Base-by-base conservation (phyloP, 2,888 invertebrate genomes). In the Coenonympha glycerion region DNA sequence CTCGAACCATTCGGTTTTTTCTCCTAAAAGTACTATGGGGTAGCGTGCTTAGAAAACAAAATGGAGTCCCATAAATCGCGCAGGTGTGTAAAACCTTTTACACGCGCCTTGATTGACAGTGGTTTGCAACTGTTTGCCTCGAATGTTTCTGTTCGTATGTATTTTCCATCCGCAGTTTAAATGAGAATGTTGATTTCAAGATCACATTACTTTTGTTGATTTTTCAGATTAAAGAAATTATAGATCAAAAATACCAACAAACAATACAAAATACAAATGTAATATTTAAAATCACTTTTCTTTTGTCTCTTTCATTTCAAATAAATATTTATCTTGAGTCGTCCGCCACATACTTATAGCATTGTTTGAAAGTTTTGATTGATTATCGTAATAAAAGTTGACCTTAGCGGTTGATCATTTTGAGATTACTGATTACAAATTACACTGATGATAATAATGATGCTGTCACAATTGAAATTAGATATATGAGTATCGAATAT, bases 341-440 rank as follows among this genome's bases (percentile, higher is more conserved):
- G 31, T 45, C n/a, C n/a, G n/a, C n/a, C n/a, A n/a, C n/a, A n/a
- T n/a, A n/a, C n/a, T n/a, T n/a, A n/a, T 46, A 52, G 51, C 49
- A 51, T 51, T 47, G 37, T 51, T 52, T 36, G 24, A 41, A 49
- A 40, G 45, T 47, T 36, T 44, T 59, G 51, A 59, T 57, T 56
- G 57, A 57, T 56, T 49, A 52, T 46, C 39, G 37, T 49, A 57
- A 58, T 58, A 49, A 52, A 41, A 18, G 45, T 57, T 59, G 55
- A 57, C 56, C 57, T 54, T 47, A 49, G 44, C 22, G 22, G 22
- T 22, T 39, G 37, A 41, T 41, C 47, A 48, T 53, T 41, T 33
- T 31, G 42, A 37, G 52, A 53, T 55, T 55, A 47, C 51, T 51
- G 28, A 41, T 41, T 47, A 46, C 36, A 50, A 52, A 52, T 39